A percentile compares a stretch with the other conserved stretches of the same genome.
phyloP scores from a whole-genome alignment of 2,888 invertebrate species.

The Drosophila pseudotalamancana region DNA sequence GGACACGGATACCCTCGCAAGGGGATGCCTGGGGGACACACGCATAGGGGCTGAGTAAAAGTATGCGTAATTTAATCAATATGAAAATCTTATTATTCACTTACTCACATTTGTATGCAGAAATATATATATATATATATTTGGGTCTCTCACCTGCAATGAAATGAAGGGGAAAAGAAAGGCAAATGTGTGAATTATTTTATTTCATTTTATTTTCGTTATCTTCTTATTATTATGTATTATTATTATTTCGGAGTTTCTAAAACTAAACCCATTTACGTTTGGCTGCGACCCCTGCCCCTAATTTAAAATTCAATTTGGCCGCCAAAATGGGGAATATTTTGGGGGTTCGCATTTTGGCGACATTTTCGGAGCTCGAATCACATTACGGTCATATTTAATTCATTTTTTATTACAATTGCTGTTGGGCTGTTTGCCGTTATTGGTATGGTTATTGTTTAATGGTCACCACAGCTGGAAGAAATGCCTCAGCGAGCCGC shows the following conservation, averaged over 20 bases:
- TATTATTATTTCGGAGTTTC: background rate
- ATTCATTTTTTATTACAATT: slow-evolving; percentile 79
- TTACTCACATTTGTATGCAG: slow-evolving; percentile 47
- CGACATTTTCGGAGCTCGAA: slow-evolving; percentile 73
- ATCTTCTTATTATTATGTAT: slow-evolving; percentile 4
- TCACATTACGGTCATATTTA: slow-evolving; percentile 78
- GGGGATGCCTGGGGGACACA: background rate
- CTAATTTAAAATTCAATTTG: slow-evolving; percentile 74
- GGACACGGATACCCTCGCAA: background rate
- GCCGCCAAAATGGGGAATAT: slow-evolving; percentile 46
- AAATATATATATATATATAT: no score
- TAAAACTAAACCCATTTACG: slow-evolving; percentile 4
- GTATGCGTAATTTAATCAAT: slow-evolving; percentile 68
- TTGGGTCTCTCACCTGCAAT: slow-evolving; percentile 60
- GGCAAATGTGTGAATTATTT: slow-evolving; percentile 19
- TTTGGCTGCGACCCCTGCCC: slow-evolving; percentile 18
- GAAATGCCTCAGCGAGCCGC: no score
- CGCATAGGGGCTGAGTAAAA: background rate
- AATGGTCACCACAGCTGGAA: slow-evolving; percentile 21
- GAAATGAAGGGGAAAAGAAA: slow-evolving; percentile 2
- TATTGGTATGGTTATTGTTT: slow-evolving; percentile 56
- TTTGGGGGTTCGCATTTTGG: slow-evolving; percentile 41
- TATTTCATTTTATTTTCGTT: slow-evolving; percentile 12
- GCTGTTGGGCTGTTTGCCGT: slow-evolving; percentile 48
- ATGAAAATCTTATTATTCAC: slow-evolving; percentile 70